Evolutionary conservation across 2,113 vertebrate species (phyloP), one percentile per base, ranked within the genome.

Genomic region (Halcyon senegalensis): DNA sequence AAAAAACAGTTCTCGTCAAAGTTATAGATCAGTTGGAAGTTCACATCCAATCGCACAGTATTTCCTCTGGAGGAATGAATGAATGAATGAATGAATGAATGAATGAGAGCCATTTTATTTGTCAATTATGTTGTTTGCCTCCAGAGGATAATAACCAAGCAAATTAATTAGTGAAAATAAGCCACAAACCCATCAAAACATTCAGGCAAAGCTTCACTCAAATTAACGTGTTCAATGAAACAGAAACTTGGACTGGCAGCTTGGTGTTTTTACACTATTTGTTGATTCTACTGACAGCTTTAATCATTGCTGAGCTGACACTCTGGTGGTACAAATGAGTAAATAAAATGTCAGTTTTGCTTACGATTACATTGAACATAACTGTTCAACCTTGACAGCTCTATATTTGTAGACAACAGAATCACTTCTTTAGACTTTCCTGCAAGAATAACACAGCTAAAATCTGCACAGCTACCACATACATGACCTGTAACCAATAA

Each of bases 321-420:
- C 91, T 94, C 76, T 6, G 13, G 89, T 89, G 94, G 77, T 93
- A 96, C 77, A 96, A 96, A 97, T 89, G 91, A 87, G 93, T 96
- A 97, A 97, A 97, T 94, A 96, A 96, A 97, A 94, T 9, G 96
- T 97, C 92, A 84, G 90, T 80, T 97, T 84, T 72, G 87, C 84
- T 95, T 96, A 92, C 9, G 1, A 80, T 95, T 84, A 96, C 92
- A 94, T 84, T 91, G 80, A 96, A 87, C 94, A 96, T 82, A 94
- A 91, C 84, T 59, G 92, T 82, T 94, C 59, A 89, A 28, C 91
- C 80, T 96, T 95, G 94, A 95, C 95, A 92, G 67, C 66, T 82
- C 92, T 93, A 21, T 92, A 87, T 95, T 94, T 91, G 84, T 78
- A 90, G 90, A 73, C 80, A 95, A 92, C 90, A 89, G 90, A 84